A percentile compares a stretch with the other conserved stretches of the same genome.
Evolutionary conservation across 2,113 vertebrate genomes (phyloP).

Genomic region (Fulmarus glacialis): DNA sequence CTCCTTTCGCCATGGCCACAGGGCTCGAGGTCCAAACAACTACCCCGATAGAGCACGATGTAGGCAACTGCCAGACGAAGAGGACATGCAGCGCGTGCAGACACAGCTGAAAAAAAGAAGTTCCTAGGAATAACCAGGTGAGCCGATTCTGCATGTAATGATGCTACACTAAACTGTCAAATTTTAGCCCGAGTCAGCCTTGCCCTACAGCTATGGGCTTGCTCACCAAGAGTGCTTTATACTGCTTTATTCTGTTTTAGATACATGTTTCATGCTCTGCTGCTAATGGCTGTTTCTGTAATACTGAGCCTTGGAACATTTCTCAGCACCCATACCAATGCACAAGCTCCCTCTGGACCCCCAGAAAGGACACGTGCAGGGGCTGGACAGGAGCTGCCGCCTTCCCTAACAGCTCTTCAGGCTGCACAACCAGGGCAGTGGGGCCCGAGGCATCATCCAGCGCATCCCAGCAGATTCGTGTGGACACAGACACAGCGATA

Average conservation of each 20-base stretch:
- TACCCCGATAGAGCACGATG: rapidly evolving
- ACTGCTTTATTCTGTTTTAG: neutral
- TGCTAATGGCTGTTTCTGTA: neutral
- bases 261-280: neutral
- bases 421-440: neutral
- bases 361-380: neutral
- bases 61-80: neutral
- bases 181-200: neutral
- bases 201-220: slow-evolving; percentile 5
- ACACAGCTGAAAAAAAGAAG: neutral
- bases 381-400: neutral
- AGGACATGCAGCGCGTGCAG: neutral
- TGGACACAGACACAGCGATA: rapidly evolving
- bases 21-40: neutral
- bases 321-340: neutral
- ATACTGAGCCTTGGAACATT: neutral
- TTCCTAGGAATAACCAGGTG: neutral
- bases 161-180: neutral
- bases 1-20: neutral
- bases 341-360: neutral
- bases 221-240: neutral
- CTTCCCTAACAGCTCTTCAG: neutral
- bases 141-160: neutral
- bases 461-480: rapidly evolving
- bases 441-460: neutral